Evolutionary conservation across 2,888 invertebrate species (phyloP), one percentile per base, ranked within the genome.

Genomic region (Melipona bicolor): DNA sequence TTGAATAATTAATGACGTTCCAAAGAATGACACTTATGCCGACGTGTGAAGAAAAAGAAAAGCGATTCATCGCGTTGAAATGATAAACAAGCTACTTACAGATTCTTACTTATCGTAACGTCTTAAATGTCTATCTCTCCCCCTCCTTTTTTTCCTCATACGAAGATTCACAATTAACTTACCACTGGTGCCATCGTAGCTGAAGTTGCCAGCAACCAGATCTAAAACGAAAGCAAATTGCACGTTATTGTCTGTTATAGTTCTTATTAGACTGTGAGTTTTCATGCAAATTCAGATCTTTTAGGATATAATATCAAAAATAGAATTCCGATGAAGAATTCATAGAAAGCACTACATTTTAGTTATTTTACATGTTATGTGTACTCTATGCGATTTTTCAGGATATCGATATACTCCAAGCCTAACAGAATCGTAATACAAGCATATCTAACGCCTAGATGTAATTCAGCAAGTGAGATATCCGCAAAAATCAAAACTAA

Each of bases 121-220:
- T 49, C 15, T 36, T 1, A n/a, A 27, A 15, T 61, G 50, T 5
- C 32, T 32, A 5, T 21, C n/a, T 36, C 17, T 62, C 5, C 5
- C 11, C 9, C 36, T 9, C 36, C 36, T 36, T 36, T 36, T 36
- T 36, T 52, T 59, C 19, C 24, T 52, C 9, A 17, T 15, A 5
- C 17, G 6, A 59, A 21, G 4, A 54, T 77, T 11, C 32, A 1
- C 32, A 36, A 61, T 59, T 36, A 36, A 73, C 88, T 87, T 64
- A 92, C 92, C 92, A 36, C 89, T 77, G 5, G 9, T 70, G 24
- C 89, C 91, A 0, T 90, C 90, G 70, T 92, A 92, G 75, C 88
- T 74, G 68, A 91, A 91, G 32, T 88, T 78, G 54, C 80, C 86
- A n/a, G 13, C 61, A 24, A 76, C 83, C 32, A 84, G 15, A 49